A percentile compares a stretch with the other conserved stretches of the same genome.
phyloP scores from a whole-genome alignment of 2,888 invertebrate genomes.

The Cerastis leucographa region DNA sequence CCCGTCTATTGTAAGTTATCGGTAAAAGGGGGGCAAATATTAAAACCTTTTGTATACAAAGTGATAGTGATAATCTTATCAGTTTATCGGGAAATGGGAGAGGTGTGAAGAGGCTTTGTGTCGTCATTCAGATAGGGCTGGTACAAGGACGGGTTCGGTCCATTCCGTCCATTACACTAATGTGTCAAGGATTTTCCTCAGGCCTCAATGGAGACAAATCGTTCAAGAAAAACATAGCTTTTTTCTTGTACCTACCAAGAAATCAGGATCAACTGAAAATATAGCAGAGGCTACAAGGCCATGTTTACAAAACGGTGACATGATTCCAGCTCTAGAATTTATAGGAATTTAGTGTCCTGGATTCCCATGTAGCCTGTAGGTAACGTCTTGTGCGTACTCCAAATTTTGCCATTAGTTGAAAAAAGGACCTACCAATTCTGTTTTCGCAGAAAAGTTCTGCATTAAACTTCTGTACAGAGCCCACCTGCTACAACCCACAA shows the following conservation, averaged over 20 bases:
- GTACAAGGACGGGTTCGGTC: constrained; percentile 38
- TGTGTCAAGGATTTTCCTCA: constrained; percentile 11
- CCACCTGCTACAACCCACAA: background rate
- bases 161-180: background rate
- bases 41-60: constrained; percentile 52
- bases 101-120: constrained; percentile 53
- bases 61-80: constrained; percentile 63
- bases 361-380: background rate
- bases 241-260: background rate
- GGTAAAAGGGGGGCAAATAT: constrained; percentile 48
- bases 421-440: background rate
- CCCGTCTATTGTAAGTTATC: constrained; percentile 36
- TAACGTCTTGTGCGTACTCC: background rate
- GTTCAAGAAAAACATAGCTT: background rate
- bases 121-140: constrained; percentile 44
- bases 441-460: background rate
- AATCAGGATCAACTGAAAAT: background rate
- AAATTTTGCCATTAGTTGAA: background rate
- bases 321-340: no score
- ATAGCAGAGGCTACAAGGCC: no score
- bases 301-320: no score
- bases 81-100: constrained; percentile 59
- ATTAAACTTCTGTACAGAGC: background rate
- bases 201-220: background rate
- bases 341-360: background rate